Conservation (phyloP, 2,797 vertebrate species). For the Lacerta viridis region DNA sequence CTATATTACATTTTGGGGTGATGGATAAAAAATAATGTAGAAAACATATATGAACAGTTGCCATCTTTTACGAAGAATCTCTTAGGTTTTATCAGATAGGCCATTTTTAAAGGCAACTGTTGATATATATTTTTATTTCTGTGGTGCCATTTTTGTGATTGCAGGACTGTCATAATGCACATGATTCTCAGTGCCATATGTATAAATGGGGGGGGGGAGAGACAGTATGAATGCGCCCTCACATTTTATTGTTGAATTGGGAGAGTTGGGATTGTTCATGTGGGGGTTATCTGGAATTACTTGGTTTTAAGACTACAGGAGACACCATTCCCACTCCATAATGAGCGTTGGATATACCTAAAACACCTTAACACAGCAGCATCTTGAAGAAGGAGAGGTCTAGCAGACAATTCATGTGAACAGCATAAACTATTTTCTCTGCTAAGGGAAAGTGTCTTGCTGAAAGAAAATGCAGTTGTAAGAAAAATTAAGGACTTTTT, state of each 20-base stretch:
- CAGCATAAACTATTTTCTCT: neutral
- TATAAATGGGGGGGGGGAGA: neutral
- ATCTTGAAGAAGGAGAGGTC: neutral
- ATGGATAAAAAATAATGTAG: neutral
- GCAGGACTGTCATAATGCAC: neutral
- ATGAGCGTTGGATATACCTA: neutral
- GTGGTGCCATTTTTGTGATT: slow-evolving; percentile 10
- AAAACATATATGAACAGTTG: neutral
- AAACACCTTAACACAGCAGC: neutral
- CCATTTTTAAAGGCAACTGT: neutral
- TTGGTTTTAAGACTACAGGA: neutral
- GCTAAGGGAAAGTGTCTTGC: neutral
- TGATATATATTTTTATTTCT: neutral
- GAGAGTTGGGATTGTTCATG: neutral
- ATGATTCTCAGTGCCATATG: neutral
- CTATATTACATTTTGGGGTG: neutral
- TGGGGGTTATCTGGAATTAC: neutral
- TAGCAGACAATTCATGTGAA: neutral
- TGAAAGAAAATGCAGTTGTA: neutral
- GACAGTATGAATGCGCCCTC: neutral
- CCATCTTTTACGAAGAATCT: neutral
- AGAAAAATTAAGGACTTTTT: neutral
- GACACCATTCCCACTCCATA: neutral
- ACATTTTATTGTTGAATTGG: slow-evolving; percentile 6
- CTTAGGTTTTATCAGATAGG: neutral